A percentile compares a stretch with the other conserved stretches of the same genome.
Evolutionary conservation across 2,797 vertebrate species (phyloP).

Genomic region (Euthynnus affinis): DNA sequence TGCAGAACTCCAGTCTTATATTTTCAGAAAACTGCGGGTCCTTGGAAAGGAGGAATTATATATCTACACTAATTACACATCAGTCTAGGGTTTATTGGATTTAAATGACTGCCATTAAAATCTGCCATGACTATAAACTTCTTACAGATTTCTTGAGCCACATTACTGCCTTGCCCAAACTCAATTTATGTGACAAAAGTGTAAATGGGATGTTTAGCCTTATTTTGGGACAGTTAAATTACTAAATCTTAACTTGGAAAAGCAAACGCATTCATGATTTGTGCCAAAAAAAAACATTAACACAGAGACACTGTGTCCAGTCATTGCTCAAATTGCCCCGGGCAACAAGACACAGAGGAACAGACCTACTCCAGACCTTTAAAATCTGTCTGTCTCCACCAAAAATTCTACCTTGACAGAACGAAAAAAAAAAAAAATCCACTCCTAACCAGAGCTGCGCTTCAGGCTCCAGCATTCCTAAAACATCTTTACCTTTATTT

Average conservation of each 20-base stretch:
- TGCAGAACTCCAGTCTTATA: background rate
- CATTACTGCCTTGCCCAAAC: constrained; percentile 12
- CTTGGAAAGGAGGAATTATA: background rate
- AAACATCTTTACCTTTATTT: constrained; percentile 18
- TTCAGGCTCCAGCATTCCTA: background rate
- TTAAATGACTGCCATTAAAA: constrained; percentile 61
- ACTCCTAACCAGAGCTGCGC: constrained; percentile 1
- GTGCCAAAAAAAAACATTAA: background rate
- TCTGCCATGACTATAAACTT: constrained; percentile 31
- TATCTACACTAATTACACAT: constrained; percentile 37
- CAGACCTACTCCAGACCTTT: constrained; percentile 36
- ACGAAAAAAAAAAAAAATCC: background rate
- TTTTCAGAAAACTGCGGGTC: background rate
- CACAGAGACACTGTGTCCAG: background rate
- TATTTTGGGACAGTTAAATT: constrained; percentile 7
- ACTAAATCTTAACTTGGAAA: constrained; percentile 23
- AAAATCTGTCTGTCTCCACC: constrained; percentile 36
- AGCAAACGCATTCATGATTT: constrained; percentile 30
- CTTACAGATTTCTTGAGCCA: constrained; percentile 13
- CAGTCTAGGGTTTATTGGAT: constrained; percentile 39
- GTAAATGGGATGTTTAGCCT: constrained; percentile 24
- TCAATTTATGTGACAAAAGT: constrained; percentile 34
- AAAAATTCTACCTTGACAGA: constrained; percentile 10
- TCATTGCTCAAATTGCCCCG: constrained; percentile 32
- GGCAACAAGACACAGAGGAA: constrained; percentile 33